Conservation (phyloP, 2,888 invertebrate genomes). For the Phragmatobia fuliginosa region DNA sequence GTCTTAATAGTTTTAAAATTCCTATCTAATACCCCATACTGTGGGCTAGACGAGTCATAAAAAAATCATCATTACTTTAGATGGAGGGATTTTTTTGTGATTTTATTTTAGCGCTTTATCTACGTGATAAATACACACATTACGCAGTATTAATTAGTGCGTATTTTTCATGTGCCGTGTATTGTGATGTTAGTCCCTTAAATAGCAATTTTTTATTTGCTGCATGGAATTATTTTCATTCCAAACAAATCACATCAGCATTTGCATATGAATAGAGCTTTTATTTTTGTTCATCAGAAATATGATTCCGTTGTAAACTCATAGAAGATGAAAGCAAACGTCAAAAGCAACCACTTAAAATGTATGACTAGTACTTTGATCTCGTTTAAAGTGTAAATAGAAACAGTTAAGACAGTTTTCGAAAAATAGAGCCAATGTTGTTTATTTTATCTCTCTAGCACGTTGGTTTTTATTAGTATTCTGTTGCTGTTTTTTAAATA, state of each 20-base stretch:
- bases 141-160: no score
- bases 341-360: constrained; percentile 12
- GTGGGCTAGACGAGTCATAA: no score
- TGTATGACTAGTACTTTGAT: constrained; percentile 5
- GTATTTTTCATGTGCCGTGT: no score
- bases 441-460: neutral
- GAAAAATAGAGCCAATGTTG: neutral
- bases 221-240: neutral
- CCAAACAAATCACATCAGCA: neutral
- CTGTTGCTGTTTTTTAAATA: no score
- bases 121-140: no score
- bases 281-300: neutral
- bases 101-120: no score
- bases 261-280: neutral
- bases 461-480: neutral
- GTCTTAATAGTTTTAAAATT: no score
- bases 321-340: constrained; percentile 8
- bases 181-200: neutral
- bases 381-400: constrained; percentile 9
- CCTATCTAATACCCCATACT: no score
- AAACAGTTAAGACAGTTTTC: neutral
- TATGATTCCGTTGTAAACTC: neutral
- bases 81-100: no score
- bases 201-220: neutral
- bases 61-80: no score